These are phyloP conservation scores for Ostrea edulis DNA, from an alignment of 1,140 invertebrate species.

Conservation along the genomic window DNA sequence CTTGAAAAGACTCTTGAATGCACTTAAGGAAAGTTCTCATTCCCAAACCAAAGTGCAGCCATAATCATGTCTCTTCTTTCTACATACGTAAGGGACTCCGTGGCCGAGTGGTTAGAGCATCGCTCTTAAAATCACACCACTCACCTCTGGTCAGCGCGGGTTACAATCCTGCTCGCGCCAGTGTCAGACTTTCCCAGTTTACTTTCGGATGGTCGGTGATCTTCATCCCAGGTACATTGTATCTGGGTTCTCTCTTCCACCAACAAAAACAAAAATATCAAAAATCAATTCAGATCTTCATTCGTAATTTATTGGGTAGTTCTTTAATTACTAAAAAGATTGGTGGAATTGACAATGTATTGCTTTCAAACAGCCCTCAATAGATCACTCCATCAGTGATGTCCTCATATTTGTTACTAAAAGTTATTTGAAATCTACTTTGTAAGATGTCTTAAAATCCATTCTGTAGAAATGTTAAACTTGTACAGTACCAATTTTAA, in stretches of 20 bases:
- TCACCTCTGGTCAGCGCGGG: too few species aligned
- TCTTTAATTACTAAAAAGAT: conserved; percentile 53
- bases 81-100: too few species aligned
- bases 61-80: conserved; percentile 53
- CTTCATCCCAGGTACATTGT: too few species aligned
- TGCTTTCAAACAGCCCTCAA: conserved; percentile 39
- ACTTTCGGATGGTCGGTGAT: too few species aligned
- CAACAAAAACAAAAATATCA: too few species aligned
- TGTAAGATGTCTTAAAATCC: conserved; percentile 44
- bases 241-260: too few species aligned
- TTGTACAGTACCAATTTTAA: too few species aligned
- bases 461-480: conserved; percentile 45
- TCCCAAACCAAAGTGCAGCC: conserved; percentile 48
- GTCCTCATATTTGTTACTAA: conserved; percentile 15
- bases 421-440: conserved; percentile 33
- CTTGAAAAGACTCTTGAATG: conserved; percentile 15
- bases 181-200: too few species aligned
- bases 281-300: too few species aligned
- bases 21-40: conserved; percentile 35
- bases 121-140: too few species aligned
- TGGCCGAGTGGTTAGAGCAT: too few species aligned
- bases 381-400: conserved; percentile 50
- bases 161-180: too few species aligned
- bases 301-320: conserved; percentile 44
- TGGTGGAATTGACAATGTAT: conserved; percentile 48